Evolutionary conservation across 1,140 invertebrate species (phyloP), one percentile per base, ranked within the genome.

Genomic region (Meloidogyne floridensis): DNA sequence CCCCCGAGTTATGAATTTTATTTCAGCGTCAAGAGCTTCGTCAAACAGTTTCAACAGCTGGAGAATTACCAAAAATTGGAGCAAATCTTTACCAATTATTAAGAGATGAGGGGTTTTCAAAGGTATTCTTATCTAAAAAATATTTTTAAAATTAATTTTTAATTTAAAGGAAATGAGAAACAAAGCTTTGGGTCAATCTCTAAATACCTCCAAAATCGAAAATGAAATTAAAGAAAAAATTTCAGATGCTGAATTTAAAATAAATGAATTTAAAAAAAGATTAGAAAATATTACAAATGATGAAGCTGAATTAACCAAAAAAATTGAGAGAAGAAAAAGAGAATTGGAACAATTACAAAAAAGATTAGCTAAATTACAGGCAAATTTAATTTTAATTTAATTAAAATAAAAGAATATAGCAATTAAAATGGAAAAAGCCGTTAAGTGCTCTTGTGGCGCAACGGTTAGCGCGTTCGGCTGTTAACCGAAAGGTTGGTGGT

Each of bases 321-420:
- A 98, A 92, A 95, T 98, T 82, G 95, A 98, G 89, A 94, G 96
- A 72, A 94, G 95, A 84, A 93, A 93, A 85, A 93, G 93, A 5
- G 97, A 98, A 90, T 92, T 98, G 74, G 95, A 97, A 83, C 92
- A 97, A 82, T 96, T 95, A 88, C 94, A 96, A 88, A 98, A 98
- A 90, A 91, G 97, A 77, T 91, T 98, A 65, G 89, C 90, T 51
- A 93, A 95, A 87, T 95, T 96, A 0, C 92, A 99, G 93, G 96
- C 98, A 65, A 9, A n/a, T 42, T 42, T 1, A 42, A 32, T 32
- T 32, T 32, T 32, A 32, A 32, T 32, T 32, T 32, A 42, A 15
- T 56, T 6, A 20, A 65, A 43, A 77, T 1, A 5, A 56, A 15
- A 77, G 9, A 20, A n/a, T 65, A 65, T 15, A 59, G 7, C 47